A percentile compares a stretch with the other conserved stretches of the same genome.
Conservation (phyloP, 92 coral and sea anemone species). For the Galaxea fascicularis region DNA sequence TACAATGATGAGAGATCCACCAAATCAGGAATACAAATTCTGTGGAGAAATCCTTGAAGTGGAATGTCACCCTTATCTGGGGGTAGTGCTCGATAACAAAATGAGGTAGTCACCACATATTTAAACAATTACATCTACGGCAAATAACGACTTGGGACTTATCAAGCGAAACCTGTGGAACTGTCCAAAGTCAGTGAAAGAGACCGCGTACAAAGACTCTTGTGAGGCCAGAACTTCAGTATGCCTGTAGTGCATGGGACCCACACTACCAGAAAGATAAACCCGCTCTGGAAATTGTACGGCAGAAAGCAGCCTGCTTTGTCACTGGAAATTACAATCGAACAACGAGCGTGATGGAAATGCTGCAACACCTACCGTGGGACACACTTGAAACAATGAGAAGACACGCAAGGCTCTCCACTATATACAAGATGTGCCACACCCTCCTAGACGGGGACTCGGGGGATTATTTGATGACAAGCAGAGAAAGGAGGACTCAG, state of each 20-base stretch:
- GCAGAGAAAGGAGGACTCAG: no score
- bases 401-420: no score
- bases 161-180: constrained; percentile 29
- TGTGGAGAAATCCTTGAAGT: constrained; percentile 50
- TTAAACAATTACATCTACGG: neutral
- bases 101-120: constrained; percentile 37
- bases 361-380: constrained; percentile 11
- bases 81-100: constrained; percentile 24
- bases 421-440: no score
- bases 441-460: no score
- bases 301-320: constrained; percentile 39
- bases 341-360: constrained; percentile 48
- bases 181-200: constrained; percentile 32
- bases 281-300: constrained; percentile 28
- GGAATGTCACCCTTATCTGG: constrained; percentile 43
- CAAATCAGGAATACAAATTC: constrained; percentile 36
- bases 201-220: constrained; percentile 1
- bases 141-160: constrained; percentile 14
- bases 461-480: no score
- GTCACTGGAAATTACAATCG: constrained; percentile 32
- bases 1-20: constrained; percentile 51
- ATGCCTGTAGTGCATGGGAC: constrained; percentile 40
- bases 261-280: constrained; percentile 46
- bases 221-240: constrained; percentile 5
- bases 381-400: no score